phyloP scores from a whole-genome alignment of 1,140 invertebrate genomes.

The Sycobia sp. region DNA sequence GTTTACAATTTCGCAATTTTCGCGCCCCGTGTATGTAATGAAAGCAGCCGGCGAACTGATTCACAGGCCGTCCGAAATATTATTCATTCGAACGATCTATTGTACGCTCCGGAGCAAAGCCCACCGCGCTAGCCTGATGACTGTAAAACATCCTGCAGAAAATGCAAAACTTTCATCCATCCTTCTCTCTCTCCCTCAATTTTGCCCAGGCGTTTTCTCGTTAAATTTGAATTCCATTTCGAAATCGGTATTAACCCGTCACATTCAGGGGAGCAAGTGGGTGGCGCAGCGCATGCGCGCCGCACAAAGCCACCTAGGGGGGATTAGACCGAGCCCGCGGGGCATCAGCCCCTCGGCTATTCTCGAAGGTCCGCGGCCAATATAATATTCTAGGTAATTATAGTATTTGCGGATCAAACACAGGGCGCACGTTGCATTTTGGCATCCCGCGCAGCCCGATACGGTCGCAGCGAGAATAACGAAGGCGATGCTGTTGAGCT shows the following conservation, averaged over 20 bases:
- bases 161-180: too few relatives aligned
- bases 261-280: too few relatives aligned
- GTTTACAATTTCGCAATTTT: too few relatives aligned
- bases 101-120: too few relatives aligned
- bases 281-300: too few relatives aligned
- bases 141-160: background rate
- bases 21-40: too few relatives aligned
- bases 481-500: too few relatives aligned
- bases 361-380: constrained; percentile 52
- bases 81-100: too few relatives aligned
- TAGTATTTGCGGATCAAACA: constrained; percentile 63
- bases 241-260: constrained; percentile 19
- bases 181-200: background rate
- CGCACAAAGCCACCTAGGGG: too few relatives aligned
- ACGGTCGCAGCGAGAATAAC: background rate
- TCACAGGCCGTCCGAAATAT: too few relatives aligned
- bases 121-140: background rate
- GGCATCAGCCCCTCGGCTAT: constrained; percentile 38
- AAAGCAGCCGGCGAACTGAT: too few relatives aligned
- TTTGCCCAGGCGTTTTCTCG: background rate
- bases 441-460: background rate
- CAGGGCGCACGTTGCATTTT: constrained; percentile 51
- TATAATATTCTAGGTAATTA: constrained; percentile 63
- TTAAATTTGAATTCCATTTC: constrained; percentile 1
- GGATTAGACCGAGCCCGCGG: constrained; percentile 34